Percentiles rank a stretch among this genome's conserved stretches.
phyloP scores from a whole-genome alignment of 1,140 invertebrate species.

The Cherax destructor region DNA sequence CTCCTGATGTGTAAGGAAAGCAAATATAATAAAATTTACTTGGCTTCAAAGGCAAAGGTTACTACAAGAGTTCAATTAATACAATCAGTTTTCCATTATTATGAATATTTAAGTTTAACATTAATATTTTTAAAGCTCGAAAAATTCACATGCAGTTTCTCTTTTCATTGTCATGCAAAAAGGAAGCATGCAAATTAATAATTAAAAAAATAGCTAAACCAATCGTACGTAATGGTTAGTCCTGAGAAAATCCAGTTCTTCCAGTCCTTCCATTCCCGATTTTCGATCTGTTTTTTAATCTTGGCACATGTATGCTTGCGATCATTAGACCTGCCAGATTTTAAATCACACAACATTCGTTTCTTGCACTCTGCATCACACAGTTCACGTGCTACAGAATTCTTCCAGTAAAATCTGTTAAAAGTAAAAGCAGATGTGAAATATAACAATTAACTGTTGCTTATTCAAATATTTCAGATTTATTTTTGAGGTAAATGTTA shows the following conservation, averaged over 20 bases:
- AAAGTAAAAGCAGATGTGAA: constrained; percentile 36
- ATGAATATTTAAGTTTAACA: background rate
- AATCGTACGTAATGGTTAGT: constrained; percentile 88
- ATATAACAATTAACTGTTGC: too few relatives aligned
- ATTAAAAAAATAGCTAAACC: constrained; percentile 39
- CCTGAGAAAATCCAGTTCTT: constrained; percentile 90
- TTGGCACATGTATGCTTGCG: constrained; percentile 84
- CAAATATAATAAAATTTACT: too few relatives aligned
- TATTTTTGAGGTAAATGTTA: too few relatives aligned
- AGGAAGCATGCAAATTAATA: background rate
- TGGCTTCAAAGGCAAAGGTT: too few relatives aligned
- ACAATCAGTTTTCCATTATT: background rate
- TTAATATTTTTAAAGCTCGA: background rate
- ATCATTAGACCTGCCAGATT: constrained; percentile 90
- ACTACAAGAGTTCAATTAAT: background rate
- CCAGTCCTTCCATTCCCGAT: constrained; percentile 83
- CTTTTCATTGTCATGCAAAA: background rate
- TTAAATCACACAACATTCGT: constrained; percentile 88
- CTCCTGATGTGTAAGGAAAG: too few relatives aligned
- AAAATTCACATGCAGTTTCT: background rate
- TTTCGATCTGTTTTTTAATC: constrained; percentile 71
- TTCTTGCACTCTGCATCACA: constrained; percentile 91
- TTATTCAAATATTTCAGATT: too few relatives aligned
- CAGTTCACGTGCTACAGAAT: constrained; percentile 84
- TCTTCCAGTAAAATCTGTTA: constrained; percentile 89